Evolutionary conservation across 2,797 vertebrate species (phyloP), one percentile per base, ranked within the genome.

Genomic region (Toxotes lorentzi): DNA sequence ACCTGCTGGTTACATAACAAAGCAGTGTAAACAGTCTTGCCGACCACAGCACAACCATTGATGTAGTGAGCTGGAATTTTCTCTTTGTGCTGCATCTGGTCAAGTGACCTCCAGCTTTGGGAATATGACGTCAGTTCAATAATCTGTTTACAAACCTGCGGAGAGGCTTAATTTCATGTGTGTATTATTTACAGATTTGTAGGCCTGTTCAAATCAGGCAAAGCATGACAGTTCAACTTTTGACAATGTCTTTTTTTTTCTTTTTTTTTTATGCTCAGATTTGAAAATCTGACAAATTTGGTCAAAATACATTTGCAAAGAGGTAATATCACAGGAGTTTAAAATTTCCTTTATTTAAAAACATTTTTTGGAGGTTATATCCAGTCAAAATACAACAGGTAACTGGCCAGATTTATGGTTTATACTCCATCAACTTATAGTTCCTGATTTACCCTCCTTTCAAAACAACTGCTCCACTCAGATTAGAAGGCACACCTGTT

Each of bases 41-140:
- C 14, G 24, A 93, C 73, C 72, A 47, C 87, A 88, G 90, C 87
- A 86, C 78, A 88, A 90, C 77, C 48, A 91, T 88, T 92, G 68
- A 80, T 74, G 65, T 43, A 45, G 56, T 40, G 61, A 61, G 61
- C 81, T 60, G 72, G 92, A 89, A 86, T 86, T 79, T 91, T 91
- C 87, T 86, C 86, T 89, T 89, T 93, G 89, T 91, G 57, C 58
- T 82, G 74, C 66, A 53, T 71, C 60, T 73, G 70, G 62, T 81
- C 82, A 75, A 73, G 53, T 83, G 81, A 84, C 81, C 57, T 38
- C n/a, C 50, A 40, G 65, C 74, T 66, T 73, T 32, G 54, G 57
- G 54, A 54, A 71, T 41, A 61, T 83, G 60, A 86, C 61, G 16
- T 82, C 71, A 77, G 41, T 57, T 76, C 68, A 73, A 27, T 85